These are phyloP conservation scores for Pipistrellus pygmaeus DNA, from an alignment of 2,797 vertebrate genomes.

Conservation along the genomic window DNA sequence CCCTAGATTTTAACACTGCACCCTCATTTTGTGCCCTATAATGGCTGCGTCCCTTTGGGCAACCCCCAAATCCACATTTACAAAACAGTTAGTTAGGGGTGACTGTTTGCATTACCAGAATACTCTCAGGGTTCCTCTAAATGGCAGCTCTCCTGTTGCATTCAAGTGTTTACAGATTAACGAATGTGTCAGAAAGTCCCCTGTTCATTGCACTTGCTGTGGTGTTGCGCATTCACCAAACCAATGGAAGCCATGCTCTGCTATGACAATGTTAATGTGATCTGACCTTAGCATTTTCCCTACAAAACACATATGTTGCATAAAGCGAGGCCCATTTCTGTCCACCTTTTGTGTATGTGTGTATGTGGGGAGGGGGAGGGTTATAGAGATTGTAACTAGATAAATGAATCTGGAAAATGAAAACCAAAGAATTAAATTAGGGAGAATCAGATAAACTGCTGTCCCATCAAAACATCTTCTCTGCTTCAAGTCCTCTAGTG, in stretches of 20 bases:
- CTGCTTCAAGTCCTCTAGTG: neutral
- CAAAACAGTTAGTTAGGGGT: conserved; percentile 55
- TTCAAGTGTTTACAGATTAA: conserved; percentile 72
- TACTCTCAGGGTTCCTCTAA: conserved; percentile 80
- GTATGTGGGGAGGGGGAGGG: neutral
- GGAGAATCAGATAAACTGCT: conserved; percentile 3
- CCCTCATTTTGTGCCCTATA: conserved; percentile 60
- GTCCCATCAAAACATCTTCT: neutral
- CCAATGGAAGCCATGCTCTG: conserved; percentile 47
- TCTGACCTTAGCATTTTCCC: conserved; percentile 48
- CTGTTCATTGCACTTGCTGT: conserved; percentile 1
- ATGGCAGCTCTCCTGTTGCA: conserved; percentile 73
- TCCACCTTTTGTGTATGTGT: neutral
- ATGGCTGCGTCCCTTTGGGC: conserved; percentile 63
- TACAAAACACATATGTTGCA: neutral
- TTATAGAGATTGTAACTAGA: neutral
- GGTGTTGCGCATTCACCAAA: conserved; percentile 27
- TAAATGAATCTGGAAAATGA: conserved; percentile 19
- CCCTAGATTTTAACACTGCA: conserved; percentile 55
- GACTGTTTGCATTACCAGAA: conserved; percentile 60
- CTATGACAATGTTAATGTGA: conserved; percentile 35
- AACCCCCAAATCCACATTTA: conserved; percentile 59
- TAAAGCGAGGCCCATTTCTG: conserved; percentile 30
- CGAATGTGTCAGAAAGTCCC: conserved; percentile 41
- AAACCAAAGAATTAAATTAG: neutral